A percentile compares a stretch with the other conserved stretches of the same genome.
These are phyloP conservation scores for Microcebus griseorufus DNA, from an alignment of 2,113 vertebrate species.

Conservation along the genomic window DNA sequence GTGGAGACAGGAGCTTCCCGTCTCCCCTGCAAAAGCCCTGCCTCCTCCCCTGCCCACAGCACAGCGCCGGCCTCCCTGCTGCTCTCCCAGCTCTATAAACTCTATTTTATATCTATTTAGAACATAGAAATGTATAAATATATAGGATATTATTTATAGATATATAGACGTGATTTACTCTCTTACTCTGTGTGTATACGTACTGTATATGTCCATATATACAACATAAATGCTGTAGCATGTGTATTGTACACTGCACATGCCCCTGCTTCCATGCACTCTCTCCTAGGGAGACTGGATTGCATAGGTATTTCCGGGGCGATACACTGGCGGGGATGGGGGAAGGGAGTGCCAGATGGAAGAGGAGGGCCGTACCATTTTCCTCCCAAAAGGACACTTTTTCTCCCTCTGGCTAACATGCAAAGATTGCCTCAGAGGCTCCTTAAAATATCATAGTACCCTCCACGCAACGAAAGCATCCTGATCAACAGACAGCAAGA, in stretches of 20 bases:
- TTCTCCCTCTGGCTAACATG: constrained; percentile 59
- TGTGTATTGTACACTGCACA: constrained; percentile 66
- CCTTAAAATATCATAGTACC: constrained; percentile 10
- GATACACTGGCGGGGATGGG: constrained; percentile 71
- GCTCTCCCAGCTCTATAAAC: constrained; percentile 84
- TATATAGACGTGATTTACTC: constrained; percentile 87
- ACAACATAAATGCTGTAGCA: constrained; percentile 82
- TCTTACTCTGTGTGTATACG: constrained; percentile 84
- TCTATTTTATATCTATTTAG: constrained; percentile 88
- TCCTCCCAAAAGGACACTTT: constrained; percentile 71
- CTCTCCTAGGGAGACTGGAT: constrained; percentile 84
- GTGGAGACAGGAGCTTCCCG: background rate
- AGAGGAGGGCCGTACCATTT: constrained; percentile 80
- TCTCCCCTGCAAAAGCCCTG: background rate
- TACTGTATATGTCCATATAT: constrained; percentile 83
- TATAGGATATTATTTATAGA: constrained; percentile 89
- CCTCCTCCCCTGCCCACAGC: background rate
- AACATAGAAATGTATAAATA: constrained; percentile 91
- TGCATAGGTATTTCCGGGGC: constrained; percentile 88
- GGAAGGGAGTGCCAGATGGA: constrained; percentile 16
- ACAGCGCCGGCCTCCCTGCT: constrained; percentile 77
- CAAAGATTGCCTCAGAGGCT: constrained; percentile 42
- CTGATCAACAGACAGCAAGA: background rate
- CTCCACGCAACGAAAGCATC: background rate
- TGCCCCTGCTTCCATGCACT: constrained; percentile 84